Percentiles rank a stretch among this genome's conserved stretches.
Conservation (phyloP, 2,113 vertebrate species). For the Pelmatolapia mariae region DNA sequence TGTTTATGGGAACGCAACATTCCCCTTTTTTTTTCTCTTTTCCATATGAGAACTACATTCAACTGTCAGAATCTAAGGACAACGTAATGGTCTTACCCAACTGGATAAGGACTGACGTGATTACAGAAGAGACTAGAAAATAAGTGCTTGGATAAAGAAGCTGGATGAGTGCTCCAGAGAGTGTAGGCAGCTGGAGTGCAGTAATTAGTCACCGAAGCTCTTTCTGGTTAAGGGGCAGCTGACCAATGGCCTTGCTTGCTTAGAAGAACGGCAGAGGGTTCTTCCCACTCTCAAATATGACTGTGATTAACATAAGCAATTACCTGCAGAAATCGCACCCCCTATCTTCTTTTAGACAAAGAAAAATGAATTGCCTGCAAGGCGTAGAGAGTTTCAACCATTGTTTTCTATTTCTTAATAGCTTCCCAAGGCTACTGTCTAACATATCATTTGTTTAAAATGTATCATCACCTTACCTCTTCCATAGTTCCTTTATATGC, state of each 20-base stretch:
- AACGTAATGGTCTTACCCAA: neutral
- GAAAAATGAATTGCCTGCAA: neutral
- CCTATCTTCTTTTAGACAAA: neutral
- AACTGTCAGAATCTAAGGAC: neutral
- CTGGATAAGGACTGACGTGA: slow-evolving; percentile 11
- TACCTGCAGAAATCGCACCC: slow-evolving; percentile 26
- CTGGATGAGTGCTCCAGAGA: neutral
- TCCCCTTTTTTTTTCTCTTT: neutral
- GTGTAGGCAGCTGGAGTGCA: slow-evolving; percentile 49
- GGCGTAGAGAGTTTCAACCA: neutral
- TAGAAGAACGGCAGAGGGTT: slow-evolving; percentile 23
- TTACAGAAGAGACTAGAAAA: slow-evolving; percentile 11
- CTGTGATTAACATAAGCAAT: slow-evolving; percentile 63
- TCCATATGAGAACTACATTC: neutral
- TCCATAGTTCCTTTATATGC: neutral
- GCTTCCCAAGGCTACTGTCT: neutral
- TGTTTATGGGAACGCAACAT: neutral
- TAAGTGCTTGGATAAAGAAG: neutral
- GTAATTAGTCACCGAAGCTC: slow-evolving; percentile 60
- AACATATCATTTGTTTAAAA: neutral
- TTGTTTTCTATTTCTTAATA: neutral
- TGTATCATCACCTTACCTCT: neutral
- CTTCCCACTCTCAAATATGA: slow-evolving; percentile 26
- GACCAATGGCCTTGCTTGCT: slow-evolving; percentile 43
- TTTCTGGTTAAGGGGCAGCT: slow-evolving; percentile 27